Base-by-base conservation (phyloP, 2,113 vertebrate species). In the Barbus barbus region DNA sequence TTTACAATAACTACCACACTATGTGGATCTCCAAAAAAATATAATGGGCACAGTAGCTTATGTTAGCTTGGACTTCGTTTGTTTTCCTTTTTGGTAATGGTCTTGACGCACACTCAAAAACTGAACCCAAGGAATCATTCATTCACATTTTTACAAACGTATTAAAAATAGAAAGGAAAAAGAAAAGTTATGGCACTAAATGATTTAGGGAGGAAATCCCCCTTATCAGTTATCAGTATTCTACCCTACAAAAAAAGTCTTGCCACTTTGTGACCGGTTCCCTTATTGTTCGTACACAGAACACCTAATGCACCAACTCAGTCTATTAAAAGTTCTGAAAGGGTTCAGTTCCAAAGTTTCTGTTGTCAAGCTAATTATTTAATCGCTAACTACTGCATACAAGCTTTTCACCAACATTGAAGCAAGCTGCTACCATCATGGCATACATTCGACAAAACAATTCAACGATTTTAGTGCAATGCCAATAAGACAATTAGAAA, bases 161-260 rank as follows among this genome's bases (percentile, higher is more conserved):
- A 61, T 61, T 63, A 73, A 82, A 81, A 73, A 74, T 60, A 78
- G 67, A 80, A 71, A 71, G 36, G 44, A 61, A 20, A 72, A 53
- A 26, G 5, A 72, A 44, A 22, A 20, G 24, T 60, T 84, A 84
- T 87, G 86, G 82, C 83, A 87, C 83, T 46, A 78, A 41, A 74
- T 33, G n/a, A 73, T 71, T 87, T 38, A 22, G 56, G 80, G 36
- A 31, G 51, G 24, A 9, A 28, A 61, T 72, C 41, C 11, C 46
- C 60, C 44, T 48, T n/a, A n/a, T n/a, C n/a, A n/a, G n/a, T 46
- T 20, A 51, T 44, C 1, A 51, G 48, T 53, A 14, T 1, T 31
- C 16, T 65, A 65, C 24, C 78, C 60, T 65, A 61, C 48, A 58
- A 78, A 26, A 41, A 26, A 38, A 58, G 33, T 58, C 51, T 78